Base-by-base conservation (phyloP, 2,888 invertebrate species). In the Aspidiotus destructor region DNA sequence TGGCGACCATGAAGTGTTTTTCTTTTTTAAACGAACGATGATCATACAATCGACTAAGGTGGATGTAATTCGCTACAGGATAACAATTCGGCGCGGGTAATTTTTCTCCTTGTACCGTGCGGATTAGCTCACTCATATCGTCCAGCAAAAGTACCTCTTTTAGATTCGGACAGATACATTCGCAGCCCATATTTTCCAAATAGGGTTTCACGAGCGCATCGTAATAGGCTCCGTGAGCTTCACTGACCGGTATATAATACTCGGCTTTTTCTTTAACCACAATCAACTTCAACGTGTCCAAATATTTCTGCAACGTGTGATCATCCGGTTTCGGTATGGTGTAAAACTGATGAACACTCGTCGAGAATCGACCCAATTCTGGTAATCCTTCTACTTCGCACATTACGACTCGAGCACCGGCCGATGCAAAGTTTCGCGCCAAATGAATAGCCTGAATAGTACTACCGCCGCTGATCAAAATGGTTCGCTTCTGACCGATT, bases 381-480 rank as follows among this genome's bases (percentile, higher is more conserved):
- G 89, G 89, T 44, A 86, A 80, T 5, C 88, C 90, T 73, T 89
- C 89, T 61, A 89, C 82, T 77, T 91, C 91, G 76, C 88, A 87
- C 41, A 89, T 87, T 44, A 91, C 83, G 1, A 91, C 90, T 72
- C 89, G 80, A 5, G 88, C 88, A 0, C 91, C 91, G 1, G 89
- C 87, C 16, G 86, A 85, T 76, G 89, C 86, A 74, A 91, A 90
- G 75, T 90, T 90, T 71, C 91, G 82, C 0, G 90, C 90, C 72
- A 91, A 77, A 75, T 90, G 90, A 13, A 91, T 79, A 3, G 89
- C 85, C 78, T 91, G 91, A 64, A 90, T 86, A n/a, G 88, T 89
- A 76, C 89, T 88, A 15, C 91, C 91, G 44, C 90, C 88, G 75
- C 88, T 89, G 70, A 91, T 86, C 41, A 91, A 80, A 41, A 91